Evolutionary conservation across 2,113 vertebrate genomes (phyloP), one percentile per base, ranked within the genome.

Genomic region (Hiodon alosoides): DNA sequence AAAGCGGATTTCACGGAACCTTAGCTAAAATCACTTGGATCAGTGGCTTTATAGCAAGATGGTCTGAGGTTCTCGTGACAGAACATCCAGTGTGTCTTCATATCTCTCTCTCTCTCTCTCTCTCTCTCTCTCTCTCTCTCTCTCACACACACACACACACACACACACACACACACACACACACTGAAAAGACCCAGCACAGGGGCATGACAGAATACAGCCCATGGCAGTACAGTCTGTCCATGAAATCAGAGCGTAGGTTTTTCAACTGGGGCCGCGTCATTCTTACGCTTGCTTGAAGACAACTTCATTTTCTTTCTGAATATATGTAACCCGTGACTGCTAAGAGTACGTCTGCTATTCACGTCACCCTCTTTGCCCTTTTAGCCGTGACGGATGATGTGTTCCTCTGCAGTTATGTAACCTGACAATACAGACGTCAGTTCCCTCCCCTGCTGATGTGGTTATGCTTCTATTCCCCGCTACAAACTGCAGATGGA

Each of bases 341-440:
- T 85, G 64, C 68, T 68, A 78, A 80, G 86, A 81, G 76, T 85
- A 82, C 86, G 84, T 71, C 76, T 82, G 86, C 83, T 86, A 86
- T 90, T 88, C 82, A 78, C 89, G 82, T 87, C 79, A 84, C 80
- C 79, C 84, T 78, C 78, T 81, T 77, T 86, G 86, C 87, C 90
- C 86, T 86, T 87, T 79, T 78, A 83, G 79, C 86, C 85, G 77
- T 85, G 87, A 86, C 87, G 89, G 84, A 89, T 81, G 82, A 87
- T 87, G 86, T 86, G 87, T 89, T 90, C 86, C 86, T 82, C 81
- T 79, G 72, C 6, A n/a, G 85, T 90, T 91, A 90, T 90, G 84
- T 90, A 91, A 90, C 84, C 31, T 66, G 61, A 66, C 75, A 69
- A 70, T 51, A 83, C 83, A 76, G 74, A 86, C 86, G 85, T 88